Conservation (phyloP, 92 coral and sea anemone species). For the Palythoa grandis region DNA sequence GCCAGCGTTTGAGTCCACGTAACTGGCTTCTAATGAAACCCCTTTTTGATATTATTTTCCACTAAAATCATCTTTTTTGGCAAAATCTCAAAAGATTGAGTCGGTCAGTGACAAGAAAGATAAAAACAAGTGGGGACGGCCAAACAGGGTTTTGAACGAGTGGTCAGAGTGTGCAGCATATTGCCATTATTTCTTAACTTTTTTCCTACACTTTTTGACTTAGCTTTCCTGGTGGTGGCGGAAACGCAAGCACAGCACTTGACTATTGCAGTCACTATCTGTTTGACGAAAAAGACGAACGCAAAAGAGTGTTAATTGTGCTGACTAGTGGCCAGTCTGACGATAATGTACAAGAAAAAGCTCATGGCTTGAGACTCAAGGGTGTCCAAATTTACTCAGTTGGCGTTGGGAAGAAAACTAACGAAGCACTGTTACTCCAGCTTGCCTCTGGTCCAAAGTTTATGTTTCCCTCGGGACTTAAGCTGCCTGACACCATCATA, state of each 20-base stretch:
- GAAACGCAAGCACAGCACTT: constrained; percentile 39
- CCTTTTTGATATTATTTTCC: too few relatives aligned
- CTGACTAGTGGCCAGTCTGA: constrained; percentile 29
- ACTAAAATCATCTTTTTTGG: too few relatives aligned
- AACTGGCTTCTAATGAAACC: too few relatives aligned
- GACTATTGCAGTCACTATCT: constrained; percentile 42
- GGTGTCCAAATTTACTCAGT: constrained; percentile 34
- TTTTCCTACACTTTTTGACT: too few relatives aligned
- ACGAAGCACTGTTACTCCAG: background rate
- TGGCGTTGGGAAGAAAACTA: constrained; percentile 15
- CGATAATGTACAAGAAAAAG: constrained; percentile 32
- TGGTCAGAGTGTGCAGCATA: too few relatives aligned
- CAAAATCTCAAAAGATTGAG: too few relatives aligned
- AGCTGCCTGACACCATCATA: constrained; percentile 2
- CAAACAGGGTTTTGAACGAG: too few relatives aligned
- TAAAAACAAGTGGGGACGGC: too few relatives aligned
- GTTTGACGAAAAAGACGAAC: constrained; percentile 34
- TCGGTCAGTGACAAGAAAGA: too few relatives aligned
- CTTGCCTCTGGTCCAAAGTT: constrained; percentile 42
- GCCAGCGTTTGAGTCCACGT: too few relatives aligned
- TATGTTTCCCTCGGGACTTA: constrained; percentile 29
- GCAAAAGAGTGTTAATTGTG: constrained; percentile 42
- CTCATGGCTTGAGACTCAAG: constrained; percentile 2
- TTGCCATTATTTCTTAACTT: too few relatives aligned
- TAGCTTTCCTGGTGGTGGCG: constrained; percentile 31